Evolutionary conservation across 1,140 invertebrate genomes (phyloP).

Genomic region (Drosophila repleta): DNA sequence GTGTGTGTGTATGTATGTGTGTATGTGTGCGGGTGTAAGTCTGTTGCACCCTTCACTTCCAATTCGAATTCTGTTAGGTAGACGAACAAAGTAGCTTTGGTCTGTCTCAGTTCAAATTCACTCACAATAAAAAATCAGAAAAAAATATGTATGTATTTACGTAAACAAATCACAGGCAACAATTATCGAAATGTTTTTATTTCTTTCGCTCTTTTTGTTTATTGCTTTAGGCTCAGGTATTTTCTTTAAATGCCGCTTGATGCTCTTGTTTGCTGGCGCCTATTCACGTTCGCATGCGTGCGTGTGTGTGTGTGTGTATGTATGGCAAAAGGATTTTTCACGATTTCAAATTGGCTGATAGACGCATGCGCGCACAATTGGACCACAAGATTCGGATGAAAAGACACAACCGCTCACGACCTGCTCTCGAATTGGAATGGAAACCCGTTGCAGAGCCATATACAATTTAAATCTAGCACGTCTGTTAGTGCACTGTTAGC

Average conservation of each 20-base stretch:
- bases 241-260: slow-evolving; percentile 36
- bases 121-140: slow-evolving; percentile 69
- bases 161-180: slow-evolving; percentile 72
- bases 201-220: slow-evolving; percentile 23
- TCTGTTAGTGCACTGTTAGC: slow-evolving; percentile 7
- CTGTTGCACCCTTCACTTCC: slow-evolving; percentile 75
- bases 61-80: slow-evolving; percentile 57
- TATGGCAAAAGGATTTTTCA: slow-evolving; percentile 64
- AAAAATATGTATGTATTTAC: slow-evolving; percentile 52
- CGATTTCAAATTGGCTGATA: slow-evolving; percentile 46
- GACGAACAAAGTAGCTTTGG: slow-evolving; percentile 34
- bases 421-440: slow-evolving; percentile 70
- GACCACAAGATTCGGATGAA: slow-evolving; percentile 38
- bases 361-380: slow-evolving; percentile 54
- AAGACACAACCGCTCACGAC: slow-evolving; percentile 69
- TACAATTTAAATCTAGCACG: slow-evolving; percentile 50
- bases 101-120: slow-evolving; percentile 49
- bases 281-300: slow-evolving; percentile 12
- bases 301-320: slow-evolving; percentile 19
- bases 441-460: slow-evolving; percentile 55
- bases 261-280: slow-evolving; percentile 27
- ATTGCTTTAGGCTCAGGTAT: slow-evolving; percentile 54
- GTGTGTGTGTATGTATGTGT: slow-evolving; percentile 27
- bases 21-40: slow-evolving; percentile 31
- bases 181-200: slow-evolving; percentile 38